These are phyloP conservation scores for Synanthedon formicaeformis DNA, from an alignment of 2,888 invertebrate species.

Conservation along the genomic window DNA sequence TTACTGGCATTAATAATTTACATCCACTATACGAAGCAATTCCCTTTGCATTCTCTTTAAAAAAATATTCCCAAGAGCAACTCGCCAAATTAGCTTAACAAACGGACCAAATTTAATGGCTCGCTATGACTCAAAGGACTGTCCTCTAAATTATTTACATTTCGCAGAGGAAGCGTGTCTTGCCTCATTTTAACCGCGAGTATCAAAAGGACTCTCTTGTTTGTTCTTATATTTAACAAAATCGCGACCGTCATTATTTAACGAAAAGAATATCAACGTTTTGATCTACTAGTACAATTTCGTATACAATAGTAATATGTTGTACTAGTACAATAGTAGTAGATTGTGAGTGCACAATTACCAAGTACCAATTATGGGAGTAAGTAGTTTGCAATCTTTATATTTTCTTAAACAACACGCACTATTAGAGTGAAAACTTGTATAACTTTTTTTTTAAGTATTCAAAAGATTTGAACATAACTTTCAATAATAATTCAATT, in stretches of 20 bases:
- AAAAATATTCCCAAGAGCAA: conserved; percentile 35
- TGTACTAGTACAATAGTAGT: too few relatives aligned
- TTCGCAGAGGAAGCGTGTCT: conserved; percentile 32
- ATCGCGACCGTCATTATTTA: neutral
- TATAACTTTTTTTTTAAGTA: too few relatives aligned
- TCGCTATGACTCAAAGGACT: conserved; percentile 38
- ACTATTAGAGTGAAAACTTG: too few relatives aligned
- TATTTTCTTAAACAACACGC: too few relatives aligned
- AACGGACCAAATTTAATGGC: conserved; percentile 49
- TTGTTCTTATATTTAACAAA: neutral
- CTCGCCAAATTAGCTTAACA: conserved; percentile 50
- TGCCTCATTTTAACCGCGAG: conserved; percentile 27
- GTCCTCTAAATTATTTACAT: conserved; percentile 48
- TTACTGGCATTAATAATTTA: neutral
- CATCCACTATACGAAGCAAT: neutral
- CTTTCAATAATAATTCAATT: too few relatives aligned
- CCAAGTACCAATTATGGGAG: too few relatives aligned
- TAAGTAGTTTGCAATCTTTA: too few relatives aligned
- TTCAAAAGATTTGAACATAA: too few relatives aligned
- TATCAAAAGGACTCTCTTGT: conserved; percentile 2
- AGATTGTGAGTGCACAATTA: too few relatives aligned
- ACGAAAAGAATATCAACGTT: too few relatives aligned
- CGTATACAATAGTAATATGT: too few relatives aligned
- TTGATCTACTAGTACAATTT: too few relatives aligned
- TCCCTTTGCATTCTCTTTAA: conserved; percentile 7